Evolutionary conservation across 92 coral and sea anemone genomes (phyloP), one percentile per base, ranked within the genome.

Genomic region (Desmophyllum pertusum): DNA sequence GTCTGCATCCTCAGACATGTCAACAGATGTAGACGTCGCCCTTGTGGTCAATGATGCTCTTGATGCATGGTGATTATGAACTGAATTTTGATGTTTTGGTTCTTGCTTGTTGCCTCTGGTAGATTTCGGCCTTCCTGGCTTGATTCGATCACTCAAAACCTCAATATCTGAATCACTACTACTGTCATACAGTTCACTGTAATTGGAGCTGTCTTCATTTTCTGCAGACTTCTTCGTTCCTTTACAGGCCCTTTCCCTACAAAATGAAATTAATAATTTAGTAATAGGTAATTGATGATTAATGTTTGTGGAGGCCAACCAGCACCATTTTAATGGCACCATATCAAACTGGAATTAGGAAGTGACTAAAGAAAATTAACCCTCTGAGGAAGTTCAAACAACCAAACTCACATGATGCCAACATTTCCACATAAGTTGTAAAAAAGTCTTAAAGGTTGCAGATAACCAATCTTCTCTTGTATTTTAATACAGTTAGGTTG

Each of bases 161-260:
- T 75, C 82, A 30, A 6, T n/a, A 11, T 82, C 86, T 17, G 78
- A 82, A 71, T 71, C 86, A 73, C 86, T 82, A 11, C 57, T 30
- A 23, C 79, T 71, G 31, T 42, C 70, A 27, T 18, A 18, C 33
- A 38, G 13, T 21, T 73, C 78, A 43, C 13, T 18, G 25, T 30
- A 2, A 42, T 38, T 30, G 5, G 66, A n/a, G 6, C 48, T 84
- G 4, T 74, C 75, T 38, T 27, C 76, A 69, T 70, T 42, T 70
- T 70, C 40, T 14, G 25, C 29, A 25, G 46, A 48, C 46, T 83
- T 73, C 74, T 52, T 73, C n/a, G n/a, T n/a, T 74, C 70, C 81
- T 74, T 74, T 45, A 43, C 52, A 55, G 38, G 61, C 55, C 72
- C 46, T 73, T 40, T 42, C 6, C 72, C 86, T 82, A 43, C 3